phyloP scores from a whole-genome alignment of 2,797 vertebrate genomes.

The Acipenser oxyrinchus region DNA sequence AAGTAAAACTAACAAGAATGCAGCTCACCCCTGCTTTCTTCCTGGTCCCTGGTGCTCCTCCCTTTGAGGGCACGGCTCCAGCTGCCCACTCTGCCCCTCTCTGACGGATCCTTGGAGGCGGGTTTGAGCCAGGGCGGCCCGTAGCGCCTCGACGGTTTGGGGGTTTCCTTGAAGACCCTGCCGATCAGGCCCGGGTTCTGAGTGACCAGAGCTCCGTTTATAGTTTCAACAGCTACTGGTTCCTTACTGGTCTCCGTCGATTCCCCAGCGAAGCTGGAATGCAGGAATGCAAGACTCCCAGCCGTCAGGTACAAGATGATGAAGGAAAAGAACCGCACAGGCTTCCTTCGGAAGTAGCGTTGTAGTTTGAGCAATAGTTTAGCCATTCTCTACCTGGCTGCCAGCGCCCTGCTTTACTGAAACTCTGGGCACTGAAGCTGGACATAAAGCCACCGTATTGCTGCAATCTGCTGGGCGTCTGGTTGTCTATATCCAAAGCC shows the following conservation, averaged over 20 bases:
- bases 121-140: constrained; percentile 52
- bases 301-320: constrained; percentile 63
- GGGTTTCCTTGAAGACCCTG: constrained; percentile 37
- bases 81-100: constrained; percentile 40
- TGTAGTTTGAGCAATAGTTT: constrained; percentile 62
- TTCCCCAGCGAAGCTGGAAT: constrained; percentile 49
- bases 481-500: constrained; percentile 13
- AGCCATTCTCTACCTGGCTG: constrained; percentile 49
- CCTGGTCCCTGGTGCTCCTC: constrained; percentile 50
- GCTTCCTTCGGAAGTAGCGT: constrained; percentile 59
- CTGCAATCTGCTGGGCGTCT: constrained; percentile 15
- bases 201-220: constrained; percentile 26
- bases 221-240: not conserved
- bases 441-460: constrained; percentile 14
- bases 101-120: constrained; percentile 35
- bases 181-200: constrained; percentile 44
- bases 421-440: constrained; percentile 26
- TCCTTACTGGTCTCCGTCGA: constrained; percentile 31
- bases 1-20: not conserved
- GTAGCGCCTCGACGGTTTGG: constrained; percentile 31
- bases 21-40: constrained; percentile 61
- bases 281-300: constrained; percentile 62
- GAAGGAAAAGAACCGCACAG: constrained; percentile 61
- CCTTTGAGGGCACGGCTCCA: constrained; percentile 48
- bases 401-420: not conserved